Conservation (phyloP, 2,888 invertebrate genomes). For the Drosophila ustulata region DNA sequence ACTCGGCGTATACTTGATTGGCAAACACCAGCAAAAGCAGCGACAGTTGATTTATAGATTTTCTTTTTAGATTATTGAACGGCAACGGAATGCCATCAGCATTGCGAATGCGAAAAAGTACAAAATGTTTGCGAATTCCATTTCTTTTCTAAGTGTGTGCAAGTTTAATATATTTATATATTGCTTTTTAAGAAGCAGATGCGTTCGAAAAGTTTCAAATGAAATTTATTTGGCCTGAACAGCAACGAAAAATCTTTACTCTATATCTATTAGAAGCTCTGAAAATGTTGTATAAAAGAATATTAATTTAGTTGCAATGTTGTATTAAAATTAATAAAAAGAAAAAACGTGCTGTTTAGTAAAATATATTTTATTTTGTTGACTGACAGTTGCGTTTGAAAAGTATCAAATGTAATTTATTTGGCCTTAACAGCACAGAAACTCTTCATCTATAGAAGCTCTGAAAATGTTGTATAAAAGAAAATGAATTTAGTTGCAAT, state of each 20-base stretch:
- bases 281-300: too few species aligned
- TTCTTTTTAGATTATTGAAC: constrained; percentile 8
- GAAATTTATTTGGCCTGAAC: neutral
- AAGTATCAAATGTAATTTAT: too few species aligned
- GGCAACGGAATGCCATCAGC: neutral
- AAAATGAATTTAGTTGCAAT: too few species aligned
- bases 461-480: too few species aligned
- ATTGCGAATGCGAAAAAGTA: neutral
- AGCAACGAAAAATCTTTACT: neutral
- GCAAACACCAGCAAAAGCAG: constrained; percentile 2
- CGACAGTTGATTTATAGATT: constrained; percentile 17
- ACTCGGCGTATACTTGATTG: constrained; percentile 18
- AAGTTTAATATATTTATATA: neutral
- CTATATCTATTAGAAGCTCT: too few species aligned
- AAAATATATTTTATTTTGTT: too few species aligned
- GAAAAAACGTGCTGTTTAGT: too few species aligned
- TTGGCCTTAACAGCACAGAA: too few species aligned
- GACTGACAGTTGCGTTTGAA: too few species aligned
- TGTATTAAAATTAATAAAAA: too few species aligned
- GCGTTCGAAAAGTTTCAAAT: neutral
- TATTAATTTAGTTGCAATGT: too few species aligned
- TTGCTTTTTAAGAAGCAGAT: neutral
- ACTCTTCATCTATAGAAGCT: too few species aligned
- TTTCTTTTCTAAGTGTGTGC: neutral
- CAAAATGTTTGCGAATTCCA: neutral